These are phyloP conservation scores for Falco cherrug DNA, from an alignment of 2,797 vertebrate species.

Conservation along the genomic window DNA sequence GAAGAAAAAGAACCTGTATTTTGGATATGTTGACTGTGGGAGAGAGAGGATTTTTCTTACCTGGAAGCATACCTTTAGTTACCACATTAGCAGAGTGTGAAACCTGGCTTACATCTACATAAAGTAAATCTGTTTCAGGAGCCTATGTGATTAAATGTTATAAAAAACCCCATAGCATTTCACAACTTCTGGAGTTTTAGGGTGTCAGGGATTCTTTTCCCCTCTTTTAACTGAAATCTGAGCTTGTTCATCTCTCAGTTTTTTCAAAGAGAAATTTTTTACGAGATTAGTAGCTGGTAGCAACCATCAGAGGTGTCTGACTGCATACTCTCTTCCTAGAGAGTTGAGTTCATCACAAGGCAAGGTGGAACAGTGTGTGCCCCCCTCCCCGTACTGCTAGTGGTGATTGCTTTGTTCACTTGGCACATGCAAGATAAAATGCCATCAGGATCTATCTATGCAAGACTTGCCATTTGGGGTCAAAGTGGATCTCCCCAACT, in stretches of 20 bases:
- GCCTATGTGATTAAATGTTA: neutral
- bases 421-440: neutral
- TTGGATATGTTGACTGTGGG: neutral
- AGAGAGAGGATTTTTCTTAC: neutral
- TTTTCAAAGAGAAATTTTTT: neutral
- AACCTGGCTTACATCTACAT: neutral
- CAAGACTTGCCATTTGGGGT: neutral
- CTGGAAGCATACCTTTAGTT: neutral
- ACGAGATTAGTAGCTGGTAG: neutral
- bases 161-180: neutral
- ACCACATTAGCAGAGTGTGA: neutral
- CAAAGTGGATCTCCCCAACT: neutral
- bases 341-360: accelerated
- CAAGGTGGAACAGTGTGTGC: neutral
- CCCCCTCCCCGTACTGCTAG: accelerated
- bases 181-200: neutral
- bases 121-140: neutral
- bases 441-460: neutral
- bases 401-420: neutral
- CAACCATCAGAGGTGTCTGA: neutral
- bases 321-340: neutral
- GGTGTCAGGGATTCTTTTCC: neutral
- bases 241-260: neutral
- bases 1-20: neutral
- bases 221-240: neutral